Conservation (phyloP, 2,888 invertebrate species). For the Limnephilus rhombicus region DNA sequence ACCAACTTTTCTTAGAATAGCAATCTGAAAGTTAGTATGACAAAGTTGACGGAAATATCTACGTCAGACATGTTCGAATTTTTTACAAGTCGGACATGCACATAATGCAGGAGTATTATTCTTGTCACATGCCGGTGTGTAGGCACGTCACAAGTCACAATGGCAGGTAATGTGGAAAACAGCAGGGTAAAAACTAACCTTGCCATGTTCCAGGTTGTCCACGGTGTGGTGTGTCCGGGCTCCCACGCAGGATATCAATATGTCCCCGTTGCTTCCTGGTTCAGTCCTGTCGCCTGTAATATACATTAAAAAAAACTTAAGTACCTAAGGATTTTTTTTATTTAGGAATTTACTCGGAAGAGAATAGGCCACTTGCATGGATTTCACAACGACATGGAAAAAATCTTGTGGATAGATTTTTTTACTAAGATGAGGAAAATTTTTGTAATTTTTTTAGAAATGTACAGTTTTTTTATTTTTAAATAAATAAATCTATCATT, state of each 20-base stretch:
- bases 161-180: neutral
- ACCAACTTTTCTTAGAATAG: neutral
- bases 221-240: conserved; percentile 75
- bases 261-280: conserved; percentile 44
- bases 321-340: too few relatives aligned
- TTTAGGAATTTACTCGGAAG: too few relatives aligned
- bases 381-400: too few relatives aligned
- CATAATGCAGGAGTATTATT: neutral
- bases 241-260: conserved; percentile 74
- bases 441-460: too few relatives aligned
- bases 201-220: conserved; percentile 72
- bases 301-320: neutral
- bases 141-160: neutral
- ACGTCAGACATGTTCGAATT: neutral
- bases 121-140: neutral
- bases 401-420: too few relatives aligned
- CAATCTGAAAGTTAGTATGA: neutral
- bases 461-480: too few relatives aligned
- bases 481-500: too few relatives aligned
- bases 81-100: neutral
- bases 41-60: neutral
- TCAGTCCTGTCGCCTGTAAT: conserved; percentile 37
- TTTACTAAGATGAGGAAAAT: too few relatives aligned
- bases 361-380: too few relatives aligned
- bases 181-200: conserved; percentile 53